Conservation (phyloP, 2,888 invertebrate species). For the Ormyrus labotus region DNA sequence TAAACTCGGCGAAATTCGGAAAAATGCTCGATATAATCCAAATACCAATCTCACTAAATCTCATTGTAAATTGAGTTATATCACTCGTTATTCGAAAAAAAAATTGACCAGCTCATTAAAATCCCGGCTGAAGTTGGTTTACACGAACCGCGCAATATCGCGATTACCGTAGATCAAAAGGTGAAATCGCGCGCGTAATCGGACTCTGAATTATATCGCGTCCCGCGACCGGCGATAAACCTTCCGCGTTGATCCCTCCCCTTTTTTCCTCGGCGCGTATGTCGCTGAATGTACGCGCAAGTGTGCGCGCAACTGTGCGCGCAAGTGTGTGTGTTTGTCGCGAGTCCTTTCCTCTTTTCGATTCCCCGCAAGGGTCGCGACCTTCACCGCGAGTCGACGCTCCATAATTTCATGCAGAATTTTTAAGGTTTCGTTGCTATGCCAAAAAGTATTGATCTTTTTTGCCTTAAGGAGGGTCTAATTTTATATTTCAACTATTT, state of each 20-base stretch:
- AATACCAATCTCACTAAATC: neutral
- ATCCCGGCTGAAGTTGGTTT: neutral
- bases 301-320: neutral
- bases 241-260: slow-evolving; percentile 24
- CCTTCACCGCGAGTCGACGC: slow-evolving; percentile 52
- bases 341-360: slow-evolving; percentile 3
- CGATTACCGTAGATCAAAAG: slow-evolving; percentile 50
- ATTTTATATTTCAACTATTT: no score
- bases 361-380: slow-evolving; percentile 45
- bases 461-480: no score
- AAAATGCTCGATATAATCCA: neutral
- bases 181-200: slow-evolving; percentile 41
- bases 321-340: neutral
- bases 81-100: neutral
- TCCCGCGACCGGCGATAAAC: slow-evolving; percentile 34
- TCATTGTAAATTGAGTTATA: neutral
- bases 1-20: neutral
- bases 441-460: no score
- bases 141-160: neutral
- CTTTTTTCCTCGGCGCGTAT: neutral
- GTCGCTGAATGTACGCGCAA: no score
- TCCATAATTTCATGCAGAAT: neutral
- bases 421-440: no score
- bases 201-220: slow-evolving; percentile 47
- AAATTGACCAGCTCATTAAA: neutral